These are phyloP conservation scores for Tenthredo distinguenda DNA, from an alignment of 2,888 invertebrate genomes.

Conservation along the genomic window DNA sequence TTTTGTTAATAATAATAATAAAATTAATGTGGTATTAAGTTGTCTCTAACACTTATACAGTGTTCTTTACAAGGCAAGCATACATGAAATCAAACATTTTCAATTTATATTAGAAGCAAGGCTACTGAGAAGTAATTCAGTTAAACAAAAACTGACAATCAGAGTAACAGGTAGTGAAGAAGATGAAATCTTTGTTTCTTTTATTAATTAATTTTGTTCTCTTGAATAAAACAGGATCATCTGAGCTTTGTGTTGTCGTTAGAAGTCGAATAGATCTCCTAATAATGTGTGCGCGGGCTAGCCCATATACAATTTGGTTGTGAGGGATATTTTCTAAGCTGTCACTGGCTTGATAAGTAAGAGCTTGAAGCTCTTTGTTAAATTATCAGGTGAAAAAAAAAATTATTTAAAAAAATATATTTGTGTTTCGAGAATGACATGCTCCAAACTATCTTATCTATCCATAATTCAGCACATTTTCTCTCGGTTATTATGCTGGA, in stretches of 20 bases:
- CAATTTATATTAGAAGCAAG: not conserved
- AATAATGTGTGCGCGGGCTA: slow-evolving; percentile 50
- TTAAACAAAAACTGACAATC: slow-evolving; percentile 28
- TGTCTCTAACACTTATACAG: not conserved
- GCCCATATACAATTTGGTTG: slow-evolving; percentile 52
- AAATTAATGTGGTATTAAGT: not conserved
- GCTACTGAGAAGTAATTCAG: slow-evolving; percentile 13
- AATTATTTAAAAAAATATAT: slow-evolving; percentile 1
- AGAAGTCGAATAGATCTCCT: slow-evolving; percentile 28
- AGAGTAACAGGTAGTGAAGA: not conserved
- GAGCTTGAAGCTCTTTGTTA: slow-evolving; percentile 31
- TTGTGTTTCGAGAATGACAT: not conserved
- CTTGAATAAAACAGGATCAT: slow-evolving; percentile 21
- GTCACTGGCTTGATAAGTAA: slow-evolving; percentile 43
- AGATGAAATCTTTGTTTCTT: not conserved
- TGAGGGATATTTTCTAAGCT: slow-evolving; percentile 51
- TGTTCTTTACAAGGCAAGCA: not conserved
- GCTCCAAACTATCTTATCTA: not conserved
- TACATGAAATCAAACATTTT: not conserved
- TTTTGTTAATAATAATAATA: not conserved
- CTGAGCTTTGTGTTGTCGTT: slow-evolving; percentile 23
- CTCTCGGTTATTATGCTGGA: not conserved
- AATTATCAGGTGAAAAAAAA: slow-evolving; percentile 7
- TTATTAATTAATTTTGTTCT: not conserved
- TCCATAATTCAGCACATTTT: not conserved